Evolutionary conservation across 2,797 vertebrate genomes (phyloP).

Genomic region (Micropoecilia bifurca): DNA sequence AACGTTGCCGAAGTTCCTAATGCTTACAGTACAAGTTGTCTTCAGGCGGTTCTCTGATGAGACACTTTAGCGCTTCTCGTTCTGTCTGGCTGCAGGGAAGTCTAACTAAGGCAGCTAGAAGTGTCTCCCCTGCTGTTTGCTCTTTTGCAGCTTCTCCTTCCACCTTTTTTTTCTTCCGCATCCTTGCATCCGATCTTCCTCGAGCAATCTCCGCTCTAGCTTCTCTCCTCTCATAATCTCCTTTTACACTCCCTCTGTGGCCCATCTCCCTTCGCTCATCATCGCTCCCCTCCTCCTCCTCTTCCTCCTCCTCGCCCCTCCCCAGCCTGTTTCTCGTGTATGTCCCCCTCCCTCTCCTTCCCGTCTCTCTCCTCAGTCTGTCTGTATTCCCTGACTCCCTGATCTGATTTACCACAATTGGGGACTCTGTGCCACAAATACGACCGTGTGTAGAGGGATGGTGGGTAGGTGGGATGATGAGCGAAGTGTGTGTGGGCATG

Average conservation of each 20-base stretch:
- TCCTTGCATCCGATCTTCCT: constrained; percentile 42
- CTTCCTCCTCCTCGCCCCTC: neutral
- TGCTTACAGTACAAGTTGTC: neutral
- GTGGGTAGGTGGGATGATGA: constrained; percentile 59
- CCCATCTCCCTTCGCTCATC: constrained; percentile 47
- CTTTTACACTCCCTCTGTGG: constrained; percentile 49
- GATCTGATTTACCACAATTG: constrained; percentile 67
- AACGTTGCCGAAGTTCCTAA: constrained; percentile 32
- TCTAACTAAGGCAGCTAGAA: constrained; percentile 23
- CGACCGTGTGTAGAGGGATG: constrained; percentile 15
- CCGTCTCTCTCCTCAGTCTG: constrained; percentile 21
- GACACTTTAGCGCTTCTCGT: constrained; percentile 61
- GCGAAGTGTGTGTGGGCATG: constrained; percentile 63
- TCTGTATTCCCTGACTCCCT: constrained; percentile 65
- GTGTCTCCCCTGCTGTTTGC: neutral
- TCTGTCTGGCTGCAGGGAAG: constrained; percentile 50
- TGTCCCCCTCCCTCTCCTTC: constrained; percentile 7
- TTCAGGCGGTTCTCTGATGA: constrained; percentile 42
- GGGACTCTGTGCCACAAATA: constrained; percentile 54
- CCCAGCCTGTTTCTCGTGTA: constrained; percentile 16
- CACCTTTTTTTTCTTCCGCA: constrained; percentile 12
- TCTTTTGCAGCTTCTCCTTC: constrained; percentile 32
- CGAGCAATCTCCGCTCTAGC: constrained; percentile 27
- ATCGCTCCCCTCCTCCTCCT: constrained; percentile 36
- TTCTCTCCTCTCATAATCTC: constrained; percentile 43